A percentile compares a stretch with the other conserved stretches of the same genome.
phyloP scores from a whole-genome alignment of 1,140 invertebrate genomes.

The Drosophila ambigua region DNA sequence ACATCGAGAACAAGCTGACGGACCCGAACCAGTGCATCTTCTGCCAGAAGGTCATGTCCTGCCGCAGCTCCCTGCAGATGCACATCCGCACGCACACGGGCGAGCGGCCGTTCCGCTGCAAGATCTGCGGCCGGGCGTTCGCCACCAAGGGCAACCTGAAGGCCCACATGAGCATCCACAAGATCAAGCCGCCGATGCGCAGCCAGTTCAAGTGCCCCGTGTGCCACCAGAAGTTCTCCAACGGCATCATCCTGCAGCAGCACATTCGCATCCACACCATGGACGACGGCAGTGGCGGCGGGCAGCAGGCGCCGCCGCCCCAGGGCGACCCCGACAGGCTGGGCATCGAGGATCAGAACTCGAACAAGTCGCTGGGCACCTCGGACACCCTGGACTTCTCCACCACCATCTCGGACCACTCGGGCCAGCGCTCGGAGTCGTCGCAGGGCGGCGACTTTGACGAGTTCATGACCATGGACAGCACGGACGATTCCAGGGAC shows the following conservation, averaged over 20 bases:
- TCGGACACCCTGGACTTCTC: conserved; percentile 81
- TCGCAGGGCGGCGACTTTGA: conserved; percentile 80
- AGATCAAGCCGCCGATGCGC: conserved; percentile 95
- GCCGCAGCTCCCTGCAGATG: conserved; percentile 99
- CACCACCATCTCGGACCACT: conserved; percentile 76
- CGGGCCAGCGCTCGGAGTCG: conserved; percentile 76
- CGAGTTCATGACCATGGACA: conserved; percentile 83
- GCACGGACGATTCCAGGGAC: conserved; percentile 77
- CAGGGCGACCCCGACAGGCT: conserved; percentile 41
- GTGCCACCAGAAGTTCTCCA: conserved; percentile 99
- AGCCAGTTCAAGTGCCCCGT: conserved; percentile 98
- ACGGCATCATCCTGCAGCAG: conserved; percentile 97
- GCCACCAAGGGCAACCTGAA: conserved; percentile 99
- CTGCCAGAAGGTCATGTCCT: conserved; percentile 98
- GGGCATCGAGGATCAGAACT: conserved; percentile 75
- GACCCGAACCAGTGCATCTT: conserved; percentile 99
- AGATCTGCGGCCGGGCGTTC: conserved; percentile 97
- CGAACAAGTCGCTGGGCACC: conserved; percentile 74
- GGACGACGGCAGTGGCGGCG: conserved; percentile 86
- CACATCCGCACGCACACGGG: conserved; percentile 95
- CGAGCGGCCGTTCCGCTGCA: conserved; percentile 97
- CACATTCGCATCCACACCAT: conserved; percentile 97
- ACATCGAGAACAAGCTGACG: conserved; percentile 97
- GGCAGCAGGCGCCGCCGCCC: background rate
- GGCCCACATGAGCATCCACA: conserved; percentile 99